A percentile compares a stretch with the other conserved stretches of the same genome.
Conservation (phyloP, 2,888 invertebrate genomes). For the Lasioglossum morio region DNA sequence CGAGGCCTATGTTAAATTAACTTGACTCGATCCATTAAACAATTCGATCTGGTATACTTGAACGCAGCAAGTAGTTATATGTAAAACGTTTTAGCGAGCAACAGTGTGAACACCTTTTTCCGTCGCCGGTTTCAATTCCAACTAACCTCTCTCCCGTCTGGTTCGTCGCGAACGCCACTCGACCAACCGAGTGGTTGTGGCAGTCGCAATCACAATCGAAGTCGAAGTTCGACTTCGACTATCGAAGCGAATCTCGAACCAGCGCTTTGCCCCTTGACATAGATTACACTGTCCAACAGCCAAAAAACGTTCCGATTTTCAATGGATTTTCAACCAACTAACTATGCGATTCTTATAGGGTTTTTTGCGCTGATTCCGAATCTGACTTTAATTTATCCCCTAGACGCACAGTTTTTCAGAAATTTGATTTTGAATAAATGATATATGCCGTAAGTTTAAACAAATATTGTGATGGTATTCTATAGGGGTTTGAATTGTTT, state of each 20-base stretch:
- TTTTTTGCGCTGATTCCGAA: too few species aligned
- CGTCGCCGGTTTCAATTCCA: not conserved
- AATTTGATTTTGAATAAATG: too few species aligned
- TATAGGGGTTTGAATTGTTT: too few species aligned
- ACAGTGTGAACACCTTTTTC: not conserved
- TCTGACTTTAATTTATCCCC: too few species aligned
- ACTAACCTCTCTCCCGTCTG: slow-evolving; percentile 45
- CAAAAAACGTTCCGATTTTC: too few species aligned
- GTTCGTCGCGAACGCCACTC: not conserved
- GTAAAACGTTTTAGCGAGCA: not conserved
- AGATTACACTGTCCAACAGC: not conserved
- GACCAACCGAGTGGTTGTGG: not conserved
- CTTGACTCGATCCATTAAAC: not conserved
- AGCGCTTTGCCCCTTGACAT: not conserved
- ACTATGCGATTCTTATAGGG: too few species aligned
- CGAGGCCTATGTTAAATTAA: not conserved
- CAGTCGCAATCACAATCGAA: not conserved
- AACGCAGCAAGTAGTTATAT: not conserved
- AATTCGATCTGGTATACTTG: not conserved
- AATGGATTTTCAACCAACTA: too few species aligned
- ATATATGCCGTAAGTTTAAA: too few species aligned
- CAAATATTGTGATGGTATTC: too few species aligned
- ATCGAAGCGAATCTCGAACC: not conserved
- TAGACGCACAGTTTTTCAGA: too few species aligned
- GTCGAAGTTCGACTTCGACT: too few species aligned